phyloP scores from a whole-genome alignment of 2,888 invertebrate genomes.

The Cephus sareptanus region DNA sequence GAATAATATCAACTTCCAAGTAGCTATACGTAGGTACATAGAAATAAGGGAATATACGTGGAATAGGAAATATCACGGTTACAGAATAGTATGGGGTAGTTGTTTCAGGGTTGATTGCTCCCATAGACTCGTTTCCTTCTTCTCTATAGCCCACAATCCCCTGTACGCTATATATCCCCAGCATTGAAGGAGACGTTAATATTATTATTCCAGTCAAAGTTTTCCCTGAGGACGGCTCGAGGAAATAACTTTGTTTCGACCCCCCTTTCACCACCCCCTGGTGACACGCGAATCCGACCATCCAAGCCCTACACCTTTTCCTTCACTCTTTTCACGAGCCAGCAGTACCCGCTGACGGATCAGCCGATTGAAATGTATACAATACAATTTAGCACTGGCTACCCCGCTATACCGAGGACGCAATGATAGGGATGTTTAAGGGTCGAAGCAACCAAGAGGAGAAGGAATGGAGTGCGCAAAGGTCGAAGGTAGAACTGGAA shows the following conservation, averaged over 20 bases:
- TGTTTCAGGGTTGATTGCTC: constrained; percentile 1
- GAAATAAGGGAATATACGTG: constrained; percentile 20
- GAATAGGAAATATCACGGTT: constrained; percentile 34
- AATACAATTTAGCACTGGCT: too few relatives aligned
- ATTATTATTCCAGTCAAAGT: constrained; percentile 19
- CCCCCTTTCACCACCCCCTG: neutral
- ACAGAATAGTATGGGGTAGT: neutral
- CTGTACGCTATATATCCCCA: neutral
- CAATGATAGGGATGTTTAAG: too few relatives aligned
- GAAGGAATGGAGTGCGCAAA: too few relatives aligned
- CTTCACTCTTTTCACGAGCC: too few relatives aligned
- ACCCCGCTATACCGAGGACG: too few relatives aligned
- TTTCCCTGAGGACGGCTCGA: constrained; percentile 1
- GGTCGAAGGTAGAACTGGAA: constrained; percentile 18
- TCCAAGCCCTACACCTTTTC: too few relatives aligned
- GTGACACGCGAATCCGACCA: neutral
- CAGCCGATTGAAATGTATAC: too few relatives aligned
- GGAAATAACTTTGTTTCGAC: neutral
- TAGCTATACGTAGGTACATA: constrained; percentile 13
- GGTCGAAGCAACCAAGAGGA: too few relatives aligned
- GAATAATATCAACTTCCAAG: constrained; percentile 43
- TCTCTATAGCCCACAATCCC: too few relatives aligned
- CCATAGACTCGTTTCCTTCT: neutral
- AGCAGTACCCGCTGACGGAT: too few relatives aligned
- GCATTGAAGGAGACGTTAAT: constrained; percentile 7